A percentile compares a stretch with the other conserved stretches of the same genome.
These are phyloP conservation scores for Cataglyphis rosenhaueri DNA, from an alignment of 2,888 invertebrate species.

Conservation along the genomic window DNA sequence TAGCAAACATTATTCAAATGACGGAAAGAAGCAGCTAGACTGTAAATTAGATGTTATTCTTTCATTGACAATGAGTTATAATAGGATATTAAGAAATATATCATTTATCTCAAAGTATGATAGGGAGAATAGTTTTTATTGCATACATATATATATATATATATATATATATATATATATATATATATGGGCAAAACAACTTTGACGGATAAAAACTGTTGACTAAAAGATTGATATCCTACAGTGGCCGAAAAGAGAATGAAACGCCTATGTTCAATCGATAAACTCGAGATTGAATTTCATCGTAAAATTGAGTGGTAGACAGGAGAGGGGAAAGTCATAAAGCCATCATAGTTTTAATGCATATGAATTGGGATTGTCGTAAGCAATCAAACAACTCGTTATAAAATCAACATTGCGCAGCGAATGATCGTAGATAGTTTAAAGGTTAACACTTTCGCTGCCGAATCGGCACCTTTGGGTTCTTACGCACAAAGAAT, in stretches of 20 bases:
- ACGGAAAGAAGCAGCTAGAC: neutral
- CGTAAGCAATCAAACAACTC: conserved; percentile 49
- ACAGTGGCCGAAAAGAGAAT: conserved; percentile 38
- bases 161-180: neutral
- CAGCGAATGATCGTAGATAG: neutral
- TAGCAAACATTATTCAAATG: neutral
- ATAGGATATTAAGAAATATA: neutral
- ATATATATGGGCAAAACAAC: neutral
- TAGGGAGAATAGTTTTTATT: conserved; percentile 10
- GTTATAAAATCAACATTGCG: neutral
- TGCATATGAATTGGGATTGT: conserved; percentile 51
- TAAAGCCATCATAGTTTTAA: conserved; percentile 27
- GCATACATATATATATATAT: neutral
- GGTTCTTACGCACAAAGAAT: neutral
- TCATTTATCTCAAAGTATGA: neutral
- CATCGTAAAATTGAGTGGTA: conserved; percentile 32
- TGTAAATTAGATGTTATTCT: neutral
- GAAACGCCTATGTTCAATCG: conserved; percentile 54
- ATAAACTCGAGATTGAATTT: conserved; percentile 61
- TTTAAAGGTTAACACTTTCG: conserved; percentile 23
- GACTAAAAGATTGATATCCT: conserved; percentile 49
- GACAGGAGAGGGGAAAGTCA: conserved; percentile 14
- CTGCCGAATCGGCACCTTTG: neutral
- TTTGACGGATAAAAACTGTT: conserved; percentile 40
- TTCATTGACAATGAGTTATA: neutral